These are phyloP conservation scores for Galeopterus variegatus DNA, from an alignment of 2,113 vertebrate species.

Conservation along the genomic window DNA sequence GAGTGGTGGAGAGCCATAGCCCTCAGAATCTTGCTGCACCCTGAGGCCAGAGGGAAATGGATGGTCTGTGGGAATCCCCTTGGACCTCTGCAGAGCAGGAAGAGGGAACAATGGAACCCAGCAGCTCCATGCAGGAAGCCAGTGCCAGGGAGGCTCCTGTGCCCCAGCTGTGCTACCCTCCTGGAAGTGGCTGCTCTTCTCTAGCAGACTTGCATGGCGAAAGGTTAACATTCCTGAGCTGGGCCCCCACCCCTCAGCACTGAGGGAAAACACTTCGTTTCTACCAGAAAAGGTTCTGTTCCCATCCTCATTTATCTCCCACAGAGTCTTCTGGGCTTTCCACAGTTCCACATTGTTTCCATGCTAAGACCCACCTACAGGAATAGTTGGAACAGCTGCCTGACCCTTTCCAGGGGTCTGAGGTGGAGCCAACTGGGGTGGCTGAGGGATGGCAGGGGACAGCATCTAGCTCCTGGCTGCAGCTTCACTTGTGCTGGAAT, in stretches of 20 bases:
- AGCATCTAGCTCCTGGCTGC: not conserved
- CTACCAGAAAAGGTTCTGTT: slow-evolving; percentile 84
- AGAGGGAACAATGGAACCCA: not conserved
- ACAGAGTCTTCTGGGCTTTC: slow-evolving; percentile 79
- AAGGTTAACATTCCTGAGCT: slow-evolving; percentile 82
- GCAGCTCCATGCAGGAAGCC: not conserved
- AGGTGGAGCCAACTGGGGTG: slow-evolving; percentile 40
- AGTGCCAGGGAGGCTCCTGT: not conserved
- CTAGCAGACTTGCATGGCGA: slow-evolving; percentile 17
- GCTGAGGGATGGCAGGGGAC: slow-evolving; percentile 3
- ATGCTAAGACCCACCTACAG: slow-evolving; percentile 89
- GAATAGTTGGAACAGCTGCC: slow-evolving; percentile 86
- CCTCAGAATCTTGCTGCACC: not conserved
- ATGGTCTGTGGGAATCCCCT: not conserved
- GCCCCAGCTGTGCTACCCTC: not conserved
- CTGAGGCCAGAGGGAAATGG: not conserved
- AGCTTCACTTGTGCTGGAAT: slow-evolving; percentile 2
- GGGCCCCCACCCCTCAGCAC: slow-evolving; percentile 60
- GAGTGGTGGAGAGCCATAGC: not conserved
- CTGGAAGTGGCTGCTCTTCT: not conserved
- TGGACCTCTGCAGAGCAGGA: not conserved
- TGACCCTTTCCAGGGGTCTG: slow-evolving; percentile 71
- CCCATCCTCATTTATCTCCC: slow-evolving; percentile 83
- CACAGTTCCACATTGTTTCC: slow-evolving; percentile 87
- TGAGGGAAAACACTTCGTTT: slow-evolving; percentile 82